Base-by-base conservation (phyloP, 2,797 vertebrate species). In the Phataginus tetradactyla region DNA sequence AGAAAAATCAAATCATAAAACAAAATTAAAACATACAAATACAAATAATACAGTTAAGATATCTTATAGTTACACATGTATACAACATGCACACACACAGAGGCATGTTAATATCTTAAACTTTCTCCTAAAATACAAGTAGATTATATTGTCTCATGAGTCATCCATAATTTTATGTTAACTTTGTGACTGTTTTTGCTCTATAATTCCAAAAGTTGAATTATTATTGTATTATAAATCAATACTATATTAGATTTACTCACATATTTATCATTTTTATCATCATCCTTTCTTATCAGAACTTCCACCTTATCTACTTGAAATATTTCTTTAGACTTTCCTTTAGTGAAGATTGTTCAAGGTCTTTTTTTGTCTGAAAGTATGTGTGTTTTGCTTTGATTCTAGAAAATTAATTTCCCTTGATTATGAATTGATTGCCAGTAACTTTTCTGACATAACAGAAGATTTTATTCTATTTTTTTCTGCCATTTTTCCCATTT, bases 351-450 rank as follows among this genome's bases (percentile, higher is more conserved):
- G 5, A 25, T 21, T 69, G 71, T 5, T 74, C 12, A 12, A 29
- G 45, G 11, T 49, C 80, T 81, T 77, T 71, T 42, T 53, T 64
- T 81, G 10, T 55, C 42, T 61, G 64, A 86, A 61, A n/a, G 8
- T 57, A 69, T 87, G 68, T 81, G 7, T 37, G 74, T 83, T 97
- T 93, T 90, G 12, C 6, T 91, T 34, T 72, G 2, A 7, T 72
- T 81, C 21, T 55, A 68, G 66, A 75, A 89, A 78, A 72, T 91
- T 72, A 29, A 49, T 77, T 53, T 64, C 12, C 49, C 34, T 57
- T 3, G n/a, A 39, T 9, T 53, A 20, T 90, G 32, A 91, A 21
- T 91, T 39, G 13, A 71, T 88, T 59, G 17, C 66, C 10, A 79
- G 2, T 34, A 51, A 39, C 15, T 75, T 91, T 75, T 18, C 71